These are phyloP conservation scores for Cinclus cinclus DNA, from an alignment of 2,113 vertebrate genomes.

Conservation along the genomic window DNA sequence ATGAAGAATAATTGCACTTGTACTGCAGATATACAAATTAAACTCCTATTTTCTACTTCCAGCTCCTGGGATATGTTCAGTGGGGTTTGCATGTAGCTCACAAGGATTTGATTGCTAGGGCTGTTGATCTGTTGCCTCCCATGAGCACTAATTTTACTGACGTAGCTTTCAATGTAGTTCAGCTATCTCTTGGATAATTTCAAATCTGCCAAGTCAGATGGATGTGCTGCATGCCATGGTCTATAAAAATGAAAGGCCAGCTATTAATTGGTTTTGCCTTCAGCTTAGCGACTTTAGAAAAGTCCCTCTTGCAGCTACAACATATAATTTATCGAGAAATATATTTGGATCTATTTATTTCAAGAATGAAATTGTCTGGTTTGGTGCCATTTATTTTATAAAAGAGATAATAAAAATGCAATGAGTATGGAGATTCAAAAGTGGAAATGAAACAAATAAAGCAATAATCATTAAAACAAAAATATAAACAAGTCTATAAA, in stretches of 20 bases:
- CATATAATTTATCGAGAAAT: slow-evolving; percentile 42
- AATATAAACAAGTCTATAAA: slow-evolving; percentile 77
- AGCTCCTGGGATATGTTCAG: fast-evolving
- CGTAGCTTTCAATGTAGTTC: neutral
- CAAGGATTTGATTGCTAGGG: neutral
- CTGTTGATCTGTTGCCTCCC: slow-evolving; percentile 7
- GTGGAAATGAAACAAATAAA: slow-evolving; percentile 65
- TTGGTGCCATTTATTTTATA: slow-evolving; percentile 66
- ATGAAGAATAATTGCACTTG: neutral
- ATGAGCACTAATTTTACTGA: slow-evolving; percentile 11
- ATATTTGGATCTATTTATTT: slow-evolving; percentile 34
- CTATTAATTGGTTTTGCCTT: slow-evolving; percentile 45
- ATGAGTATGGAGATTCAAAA: slow-evolving; percentile 69
- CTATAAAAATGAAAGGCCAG: slow-evolving; percentile 63
- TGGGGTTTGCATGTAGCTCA: neutral
- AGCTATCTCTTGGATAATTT: slow-evolving; percentile 11
- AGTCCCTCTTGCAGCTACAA: slow-evolving; percentile 25
- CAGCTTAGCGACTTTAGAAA: slow-evolving; percentile 3
- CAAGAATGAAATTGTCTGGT: slow-evolving; percentile 34
- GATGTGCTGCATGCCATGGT: neutral
- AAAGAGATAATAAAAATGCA: slow-evolving; percentile 72
- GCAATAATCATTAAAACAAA: slow-evolving; percentile 76
- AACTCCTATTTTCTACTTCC: neutral
- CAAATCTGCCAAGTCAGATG: slow-evolving; percentile 43
- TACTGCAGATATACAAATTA: neutral